Base-by-base conservation (phyloP, 2,888 invertebrate species). In the Eupithecia tripunctaria region DNA sequence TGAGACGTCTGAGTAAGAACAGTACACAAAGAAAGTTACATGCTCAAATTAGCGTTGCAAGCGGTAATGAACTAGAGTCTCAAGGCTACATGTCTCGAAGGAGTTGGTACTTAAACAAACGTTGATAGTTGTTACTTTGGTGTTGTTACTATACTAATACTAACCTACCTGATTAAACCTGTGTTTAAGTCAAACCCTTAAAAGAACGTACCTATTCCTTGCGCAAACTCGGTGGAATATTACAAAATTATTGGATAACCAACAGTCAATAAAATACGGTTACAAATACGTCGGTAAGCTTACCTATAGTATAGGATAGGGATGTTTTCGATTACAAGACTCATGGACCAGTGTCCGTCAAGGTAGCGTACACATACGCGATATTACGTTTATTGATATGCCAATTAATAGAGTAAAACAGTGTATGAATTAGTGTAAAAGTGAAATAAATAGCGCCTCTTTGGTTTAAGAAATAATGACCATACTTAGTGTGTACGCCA, bases 21-120 rank as follows among this genome's bases (percentile, higher is more conserved):
- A 51, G 51, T 51, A 59, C 63, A 74, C 74, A 71, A 74, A 71
- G 74, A 68, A 74, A 71, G 74, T 71, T 65, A 51, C 62, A 43
- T 41, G 59, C 25, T 43, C 43, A 74, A 69, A 74, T 74, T 68
- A 74, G 74, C 74, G 71, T 71, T 66, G 47, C 74, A 62, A 66
- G 62, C 38, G 51, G 29, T 68, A 71, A 71, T 74, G 66, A 66
- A 66, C 51, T n/a, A 18, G 3, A 51, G 25, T 51, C 12, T 21
- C 51, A 51, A 51, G 51, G 51, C 51, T 51, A 21, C 21, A 51
- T 51, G 56, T 56, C 12, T 25, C 25, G 21, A 25, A 21, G 21
- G 25, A 25, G 56, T 56, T 14, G 4, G 4, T 14, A 56, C 25
- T 51, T 51, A 25, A 14, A 25, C 21, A 4, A 3, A 25, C 14